A percentile compares a stretch with the other conserved stretches of the same genome.
Conservation (phyloP, 2,888 invertebrate species). For the Gari tellinella region DNA sequence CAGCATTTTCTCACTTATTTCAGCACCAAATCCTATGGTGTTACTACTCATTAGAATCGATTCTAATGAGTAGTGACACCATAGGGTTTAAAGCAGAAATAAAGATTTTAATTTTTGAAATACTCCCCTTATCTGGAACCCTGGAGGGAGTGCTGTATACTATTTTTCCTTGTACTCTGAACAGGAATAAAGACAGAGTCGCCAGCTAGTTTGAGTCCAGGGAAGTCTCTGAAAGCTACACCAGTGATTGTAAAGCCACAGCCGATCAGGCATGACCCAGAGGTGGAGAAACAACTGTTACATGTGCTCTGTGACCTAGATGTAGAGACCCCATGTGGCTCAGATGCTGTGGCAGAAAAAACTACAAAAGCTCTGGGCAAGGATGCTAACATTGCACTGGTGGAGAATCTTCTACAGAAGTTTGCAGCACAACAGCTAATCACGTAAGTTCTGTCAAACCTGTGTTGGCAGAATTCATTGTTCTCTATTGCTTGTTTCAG, state of each 20-base stretch:
- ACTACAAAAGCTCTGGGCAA: conserved; percentile 84
- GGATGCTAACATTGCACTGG: conserved; percentile 87
- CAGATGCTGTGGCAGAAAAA: conserved; percentile 88
- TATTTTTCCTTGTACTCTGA: too few relatives aligned
- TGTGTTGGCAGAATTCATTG: too few relatives aligned
- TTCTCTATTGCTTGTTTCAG: too few relatives aligned
- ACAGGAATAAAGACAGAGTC: conserved; percentile 8
- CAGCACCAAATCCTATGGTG: too few relatives aligned
- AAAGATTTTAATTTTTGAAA: too few relatives aligned
- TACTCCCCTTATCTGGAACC: too few relatives aligned
- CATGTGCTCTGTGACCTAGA: conserved; percentile 89
- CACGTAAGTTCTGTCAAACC: conserved; percentile 76
- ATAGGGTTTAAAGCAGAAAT: too few relatives aligned
- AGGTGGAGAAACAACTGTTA: conserved; percentile 88
- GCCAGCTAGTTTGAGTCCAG: conserved; percentile 30
- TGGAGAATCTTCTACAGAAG: conserved; percentile 91
- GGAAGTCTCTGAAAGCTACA: conserved; percentile 28
- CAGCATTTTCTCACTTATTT: too few relatives aligned
- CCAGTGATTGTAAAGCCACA: conserved; percentile 38
- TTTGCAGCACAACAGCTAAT: conserved; percentile 91
- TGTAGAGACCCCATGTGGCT: conserved; percentile 90
- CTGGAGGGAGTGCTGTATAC: too few relatives aligned
- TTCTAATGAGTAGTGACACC: too few relatives aligned
- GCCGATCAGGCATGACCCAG: conserved; percentile 85
- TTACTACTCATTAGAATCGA: too few relatives aligned